phyloP scores from a whole-genome alignment of 2,113 vertebrate species.

The Connochaetes taurinus region DNA sequence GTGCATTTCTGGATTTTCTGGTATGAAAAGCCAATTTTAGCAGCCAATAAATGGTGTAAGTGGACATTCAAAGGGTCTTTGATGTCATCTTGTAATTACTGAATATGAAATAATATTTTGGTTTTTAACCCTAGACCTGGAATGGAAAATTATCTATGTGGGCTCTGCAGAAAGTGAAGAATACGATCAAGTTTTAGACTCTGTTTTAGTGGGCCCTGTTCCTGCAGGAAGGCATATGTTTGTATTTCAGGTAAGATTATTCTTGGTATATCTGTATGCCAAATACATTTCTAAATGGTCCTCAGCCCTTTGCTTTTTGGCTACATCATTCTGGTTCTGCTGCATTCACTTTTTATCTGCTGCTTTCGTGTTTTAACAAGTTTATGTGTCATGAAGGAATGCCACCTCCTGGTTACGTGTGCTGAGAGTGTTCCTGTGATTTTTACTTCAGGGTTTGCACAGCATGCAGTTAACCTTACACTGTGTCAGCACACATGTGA shows the following conservation, averaged over 20 bases:
- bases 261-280: conserved; percentile 32
- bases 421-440: not conserved
- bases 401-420: not conserved
- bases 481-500: not conserved
- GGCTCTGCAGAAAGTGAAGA: conserved; percentile 88
- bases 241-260: conserved; percentile 85
- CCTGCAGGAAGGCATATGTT: conserved; percentile 87
- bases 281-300: not conserved
- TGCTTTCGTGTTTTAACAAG: not conserved
- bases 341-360: not conserved
- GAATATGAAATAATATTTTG: conserved; percentile 52
- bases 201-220: conserved; percentile 86
- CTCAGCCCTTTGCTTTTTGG: not conserved
- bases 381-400: not conserved
- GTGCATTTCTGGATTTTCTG: conserved; percentile 38
- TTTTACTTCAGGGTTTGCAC: not conserved
- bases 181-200: conserved; percentile 87
- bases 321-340: not conserved
- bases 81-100: conserved; percentile 20
- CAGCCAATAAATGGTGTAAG: not conserved
- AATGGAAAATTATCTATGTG: conserved; percentile 89
- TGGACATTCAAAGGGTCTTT: not conserved
- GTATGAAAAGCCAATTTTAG: not conserved
- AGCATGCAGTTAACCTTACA: not conserved
- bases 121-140: conserved; percentile 80